Evolutionary conservation across 2,797 vertebrate species (phyloP), one percentile per base, ranked within the genome.

Genomic region (Labroides dimidiatus): DNA sequence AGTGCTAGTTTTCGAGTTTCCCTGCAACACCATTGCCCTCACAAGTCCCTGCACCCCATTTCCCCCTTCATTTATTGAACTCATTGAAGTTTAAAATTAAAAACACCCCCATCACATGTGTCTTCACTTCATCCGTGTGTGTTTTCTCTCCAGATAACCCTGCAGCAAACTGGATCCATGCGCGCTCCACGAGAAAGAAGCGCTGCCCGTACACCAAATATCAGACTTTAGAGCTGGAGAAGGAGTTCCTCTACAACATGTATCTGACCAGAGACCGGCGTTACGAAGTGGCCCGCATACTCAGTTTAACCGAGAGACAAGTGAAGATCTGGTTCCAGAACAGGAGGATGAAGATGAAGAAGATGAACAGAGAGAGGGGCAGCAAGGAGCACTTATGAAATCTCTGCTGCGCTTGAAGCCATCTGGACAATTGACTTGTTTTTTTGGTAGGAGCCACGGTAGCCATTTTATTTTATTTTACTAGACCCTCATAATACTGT

Each of bases 281-380:
- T 78, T 99, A 96, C 48, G 97, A 99, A 85, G 97, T 99, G 65
- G 98, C 98, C 85, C 95, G 98, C 84, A 98, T 99, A 87, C 94
- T 99, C 82, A 98, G 95, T 90, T 94, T 99, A 83, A 99, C 97
- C 61, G 98, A 99, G 89, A 96, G 98, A 92, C 98, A 99, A 91
- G 97, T 99, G 86, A 99, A 99, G 94, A 99, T 99, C 87, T 99
- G 98, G 98, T 99, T 99, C 91, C 98, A 99, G 89, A 99, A 99
- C 93, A 94, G 98, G 84, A 96, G 98, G 90, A 99, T 99, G 97
- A 99, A 99, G 94, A 99, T 99, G 97, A 99, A 99, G 94, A 99
- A 99, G 93, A 96, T 98, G 95, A 99, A 97, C 94, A 95, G 97
- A 85, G 97, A 98, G 85, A 96, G 95, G 82, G 92, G 94, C 81